These are phyloP conservation scores for Aphidius ervi DNA, from an alignment of 1,140 invertebrate species.

Conservation along the genomic window DNA sequence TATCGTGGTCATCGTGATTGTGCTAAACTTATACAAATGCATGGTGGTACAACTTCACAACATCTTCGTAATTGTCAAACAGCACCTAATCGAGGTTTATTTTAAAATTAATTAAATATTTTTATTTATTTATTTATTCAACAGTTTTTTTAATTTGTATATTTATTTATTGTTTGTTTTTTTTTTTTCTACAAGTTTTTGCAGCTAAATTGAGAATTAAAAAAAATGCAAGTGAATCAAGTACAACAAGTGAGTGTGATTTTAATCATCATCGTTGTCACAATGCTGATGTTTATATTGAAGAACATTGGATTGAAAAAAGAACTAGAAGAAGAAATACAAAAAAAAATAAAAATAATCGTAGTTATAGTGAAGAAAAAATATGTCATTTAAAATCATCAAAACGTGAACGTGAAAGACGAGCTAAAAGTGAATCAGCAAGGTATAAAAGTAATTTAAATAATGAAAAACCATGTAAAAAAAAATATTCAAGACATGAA, in stretches of 20 bases:
- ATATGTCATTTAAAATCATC: slow-evolving; percentile 40
- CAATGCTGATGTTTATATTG: slow-evolving; percentile 42
- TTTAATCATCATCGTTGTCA: slow-evolving; percentile 23
- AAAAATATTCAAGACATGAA: slow-evolving; percentile 29
- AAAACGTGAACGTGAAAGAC: slow-evolving; percentile 33
- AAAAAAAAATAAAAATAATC: slow-evolving; percentile 34
- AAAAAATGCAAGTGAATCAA: slow-evolving; percentile 29
- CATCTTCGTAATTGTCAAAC: slow-evolving; percentile 36
- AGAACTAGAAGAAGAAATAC: slow-evolving; percentile 35
- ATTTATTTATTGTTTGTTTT: slow-evolving; percentile 3
- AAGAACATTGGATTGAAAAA: slow-evolving; percentile 45
- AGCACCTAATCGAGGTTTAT: slow-evolving; percentile 38
- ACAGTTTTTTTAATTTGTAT: neutral
- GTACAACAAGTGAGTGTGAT: slow-evolving; percentile 38
- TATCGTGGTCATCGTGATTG: slow-evolving; percentile 80
- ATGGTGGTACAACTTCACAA: slow-evolving; percentile 65
- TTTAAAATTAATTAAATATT: slow-evolving; percentile 11
- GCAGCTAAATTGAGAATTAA: slow-evolving; percentile 39
- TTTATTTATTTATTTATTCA: slow-evolving; percentile 1
- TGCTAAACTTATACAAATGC: slow-evolving; percentile 88
- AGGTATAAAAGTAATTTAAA: slow-evolving; percentile 31
- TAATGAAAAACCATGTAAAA: slow-evolving; percentile 25
- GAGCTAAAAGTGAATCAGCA: slow-evolving; percentile 46
- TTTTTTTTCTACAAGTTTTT: slow-evolving; percentile 36
- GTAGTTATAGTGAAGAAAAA: slow-evolving; percentile 50